Conservation (phyloP, 2,888 invertebrate genomes). For the Entomobrya multifasciata region DNA sequence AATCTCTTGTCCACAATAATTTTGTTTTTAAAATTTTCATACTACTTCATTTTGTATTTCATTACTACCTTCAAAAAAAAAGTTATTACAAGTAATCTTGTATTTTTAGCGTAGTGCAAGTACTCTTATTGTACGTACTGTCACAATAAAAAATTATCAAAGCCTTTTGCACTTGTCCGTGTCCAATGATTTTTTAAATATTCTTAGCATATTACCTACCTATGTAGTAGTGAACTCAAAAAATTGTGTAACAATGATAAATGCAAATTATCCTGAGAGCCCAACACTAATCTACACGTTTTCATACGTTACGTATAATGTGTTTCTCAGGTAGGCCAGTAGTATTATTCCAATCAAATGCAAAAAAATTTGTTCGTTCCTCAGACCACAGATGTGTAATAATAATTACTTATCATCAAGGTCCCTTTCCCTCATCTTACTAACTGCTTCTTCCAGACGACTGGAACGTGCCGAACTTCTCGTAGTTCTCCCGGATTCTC, state of each 20-base stretch:
- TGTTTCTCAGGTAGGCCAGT: slow-evolving; percentile 62
- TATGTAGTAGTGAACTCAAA: background rate
- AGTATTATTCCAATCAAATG: slow-evolving; percentile 24
- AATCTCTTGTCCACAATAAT: slow-evolving; percentile 28
- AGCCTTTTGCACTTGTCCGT: slow-evolving; percentile 4
- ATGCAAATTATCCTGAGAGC: slow-evolving; percentile 58
- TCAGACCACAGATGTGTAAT: slow-evolving; percentile 4
- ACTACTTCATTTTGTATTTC: slow-evolving; percentile 14
- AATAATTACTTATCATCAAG: slow-evolving; percentile 55
- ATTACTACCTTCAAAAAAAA: slow-evolving; percentile 30
- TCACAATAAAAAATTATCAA: slow-evolving; percentile 47
- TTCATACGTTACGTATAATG: slow-evolving; percentile 56
- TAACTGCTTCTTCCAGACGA: slow-evolving; percentile 78
- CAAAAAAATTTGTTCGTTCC: background rate
- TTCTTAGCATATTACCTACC: background rate
- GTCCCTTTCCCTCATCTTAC: slow-evolving; percentile 75
- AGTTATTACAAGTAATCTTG: slow-evolving; percentile 1
- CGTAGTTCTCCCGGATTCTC: slow-evolving; percentile 76
- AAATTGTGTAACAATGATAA: slow-evolving; percentile 40
- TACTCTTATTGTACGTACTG: slow-evolving; percentile 34
- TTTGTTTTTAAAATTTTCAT: slow-evolving; percentile 19
- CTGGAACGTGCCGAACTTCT: slow-evolving; percentile 73
- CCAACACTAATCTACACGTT: slow-evolving; percentile 26
- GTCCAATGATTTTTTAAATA: slow-evolving; percentile 10
- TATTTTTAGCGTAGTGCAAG: background rate